Evolutionary conservation across 2,113 vertebrate genomes (phyloP), one percentile per base, ranked within the genome.

Genomic region (Podiceps cristatus): DNA sequence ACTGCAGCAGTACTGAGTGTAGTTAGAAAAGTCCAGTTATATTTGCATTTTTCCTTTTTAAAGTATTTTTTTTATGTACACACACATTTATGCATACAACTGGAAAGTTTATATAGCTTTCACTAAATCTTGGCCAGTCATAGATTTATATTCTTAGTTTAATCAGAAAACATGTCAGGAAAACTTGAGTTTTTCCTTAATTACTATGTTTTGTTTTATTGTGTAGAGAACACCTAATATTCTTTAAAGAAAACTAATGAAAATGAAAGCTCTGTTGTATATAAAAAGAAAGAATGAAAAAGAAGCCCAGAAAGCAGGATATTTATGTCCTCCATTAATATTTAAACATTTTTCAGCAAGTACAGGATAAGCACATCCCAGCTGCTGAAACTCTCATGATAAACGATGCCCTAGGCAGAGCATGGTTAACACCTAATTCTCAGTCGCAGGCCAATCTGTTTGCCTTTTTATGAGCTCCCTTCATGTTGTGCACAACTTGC

Each of bases 281-380:
- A 40, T 81, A 12, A 88, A 74, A 37, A 45, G 37, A 35, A 28
- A 40, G 11, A 18, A 18, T 20, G 28, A 7, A 47, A 94, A 87
- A 87, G 75, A 82, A 90, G 62, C 56, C 23, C 44, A 84, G 60
- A 91, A 95, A 96, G 60, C 62, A 90, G 88, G 71, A 81, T 95
- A 93, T 96, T 95, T 94, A 71, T 95, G 92, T 82, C n/a, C 75
- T 64, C 66, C 66, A 95, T 96, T 96, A 96, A 96, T 96, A 95
- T 94, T 97, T 96, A 76, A 96, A 92, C 62, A 33, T 58, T 97
- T 95, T 95, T 85, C 88, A 92, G 44, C 50, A 93, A 89, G 86
- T 81, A 72, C 55, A 92, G 93, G 52, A 77, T 94, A 91, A 95
- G 90, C 77, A 37, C 85, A 93, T 93, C 67, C 88, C 90, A 96